A percentile compares a stretch with the other conserved stretches of the same genome.
These are phyloP conservation scores for Anhinga rufa DNA, from an alignment of 2,113 vertebrate species.

Conservation along the genomic window DNA sequence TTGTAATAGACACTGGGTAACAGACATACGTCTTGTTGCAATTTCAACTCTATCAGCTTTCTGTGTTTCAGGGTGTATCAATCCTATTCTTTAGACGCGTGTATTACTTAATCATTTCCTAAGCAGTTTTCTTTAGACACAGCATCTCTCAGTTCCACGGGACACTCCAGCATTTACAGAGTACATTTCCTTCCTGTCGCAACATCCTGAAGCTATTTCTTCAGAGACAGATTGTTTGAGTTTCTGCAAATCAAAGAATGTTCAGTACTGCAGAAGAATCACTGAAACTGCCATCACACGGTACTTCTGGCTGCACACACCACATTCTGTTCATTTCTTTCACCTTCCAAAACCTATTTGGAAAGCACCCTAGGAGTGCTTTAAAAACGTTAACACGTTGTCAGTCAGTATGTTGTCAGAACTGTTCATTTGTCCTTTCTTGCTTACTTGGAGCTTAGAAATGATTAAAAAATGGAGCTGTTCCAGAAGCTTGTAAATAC, in stretches of 20 bases:
- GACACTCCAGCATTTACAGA: conserved; percentile 7
- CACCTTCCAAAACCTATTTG: conserved; percentile 47
- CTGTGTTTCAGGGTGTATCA: neutral
- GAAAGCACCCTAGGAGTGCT: conserved; percentile 9
- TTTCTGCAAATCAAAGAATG: conserved; percentile 36
- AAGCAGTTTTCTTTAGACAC: neutral
- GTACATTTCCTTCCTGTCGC: conserved; percentile 32
- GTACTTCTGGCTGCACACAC: conserved; percentile 12
- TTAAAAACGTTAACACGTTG: conserved; percentile 21
- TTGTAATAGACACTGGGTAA: neutral
- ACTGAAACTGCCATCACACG: neutral
- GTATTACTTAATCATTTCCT: neutral
- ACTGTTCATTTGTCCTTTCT: conserved; percentile 53
- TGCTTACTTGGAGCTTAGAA: conserved; percentile 15
- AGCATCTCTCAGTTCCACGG: neutral
- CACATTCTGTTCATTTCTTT: conserved; percentile 37
- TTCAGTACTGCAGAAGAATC: conserved; percentile 11
- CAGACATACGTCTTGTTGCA: neutral
- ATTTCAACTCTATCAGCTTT: neutral
- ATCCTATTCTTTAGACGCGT: neutral
- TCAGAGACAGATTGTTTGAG: conserved; percentile 45
- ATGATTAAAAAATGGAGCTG: neutral
- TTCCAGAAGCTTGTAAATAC: conserved; percentile 23
- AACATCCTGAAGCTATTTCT: conserved; percentile 50
- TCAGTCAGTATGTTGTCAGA: conserved; percentile 54